Evolutionary conservation across 23 tunicate genomes (phyloP), one percentile per base, ranked within the genome.

Genomic region (Trididemnum clinides): DNA sequence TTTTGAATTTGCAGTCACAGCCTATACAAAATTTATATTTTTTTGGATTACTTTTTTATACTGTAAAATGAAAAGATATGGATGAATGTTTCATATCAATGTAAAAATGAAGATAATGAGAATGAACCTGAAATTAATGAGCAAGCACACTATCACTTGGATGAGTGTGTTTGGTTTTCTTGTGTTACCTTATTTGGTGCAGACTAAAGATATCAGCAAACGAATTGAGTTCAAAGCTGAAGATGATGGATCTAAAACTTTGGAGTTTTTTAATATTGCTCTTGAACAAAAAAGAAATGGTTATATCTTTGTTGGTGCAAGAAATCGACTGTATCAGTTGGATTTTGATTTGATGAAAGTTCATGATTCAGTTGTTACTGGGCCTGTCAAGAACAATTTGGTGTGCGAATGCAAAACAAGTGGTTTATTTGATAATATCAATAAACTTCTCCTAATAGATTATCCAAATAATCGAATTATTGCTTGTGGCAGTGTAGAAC

Each of bases 291-390:
- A 37, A 36, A 73, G 33, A 0, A 73, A 74, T 85, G 87, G 89
- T 1, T 36, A 50, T 15, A 31, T 91, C 2, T 91, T 81, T 64
- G 50, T 91, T 76, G 96, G 96, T 34, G 96, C 78, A 1, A 64
- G 80, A 33, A 91, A 91, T 64, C 39, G 84, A 76, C 85, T 91
- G 1, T 91, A 30, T 76, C 96, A 91, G 34, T 57, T 91, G 18
- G 50, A 64, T 70, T 27, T 6, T 0, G 72, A 82, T 72, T 62
- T 91, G 25, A 73, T 5, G 1, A 1, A 19, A 3, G 1, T 7
- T 37, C 3, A 2, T 36, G n/a, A 12, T 2, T 27, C 82, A 38
- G 80, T 77, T 12, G 77, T 33, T 2, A 85, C 89, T 32, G 95
- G 95, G 10, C 89, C 89, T n/a, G 58, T 38, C 15, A 39, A 58